Conservation (phyloP, 92 coral and sea anemone species). For the Hydrozoanthus gracilis region DNA sequence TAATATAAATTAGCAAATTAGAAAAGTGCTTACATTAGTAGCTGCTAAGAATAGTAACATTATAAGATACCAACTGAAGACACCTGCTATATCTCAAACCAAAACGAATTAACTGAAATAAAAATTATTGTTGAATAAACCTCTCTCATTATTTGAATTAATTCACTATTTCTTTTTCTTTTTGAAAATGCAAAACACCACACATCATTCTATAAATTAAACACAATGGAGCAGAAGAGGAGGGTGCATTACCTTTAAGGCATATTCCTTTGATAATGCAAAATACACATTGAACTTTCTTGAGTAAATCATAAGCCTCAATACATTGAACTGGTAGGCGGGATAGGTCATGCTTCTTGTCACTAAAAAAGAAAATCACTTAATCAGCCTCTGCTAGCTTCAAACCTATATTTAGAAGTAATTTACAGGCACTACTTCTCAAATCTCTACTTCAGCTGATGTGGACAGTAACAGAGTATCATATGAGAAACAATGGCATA, state of each 20-base stretch:
- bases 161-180: neutral
- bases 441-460: no score
- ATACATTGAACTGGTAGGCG: slow-evolving; percentile 93
- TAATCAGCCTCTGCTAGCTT: neutral
- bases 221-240: neutral
- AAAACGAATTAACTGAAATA: no score
- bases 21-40: no score
- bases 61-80: no score
- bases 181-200: neutral
- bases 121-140: no score
- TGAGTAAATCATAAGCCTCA: slow-evolving; percentile 86
- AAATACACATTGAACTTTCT: slow-evolving; percentile 96
- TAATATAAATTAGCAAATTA: no score
- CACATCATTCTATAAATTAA: neutral
- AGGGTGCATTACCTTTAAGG: slow-evolving; percentile 71
- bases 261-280: slow-evolving; percentile 95
- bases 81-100: no score
- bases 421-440: no score
- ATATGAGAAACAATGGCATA: no score
- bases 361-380: slow-evolving; percentile 53
- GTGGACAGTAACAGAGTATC: no score
- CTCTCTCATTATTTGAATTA: neutral
- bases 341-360: slow-evolving; percentile 94
- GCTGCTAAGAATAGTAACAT: no score
- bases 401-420: no score